phyloP scores from a whole-genome alignment of 1,140 invertebrate species.

The Nylanderia fulva region DNA sequence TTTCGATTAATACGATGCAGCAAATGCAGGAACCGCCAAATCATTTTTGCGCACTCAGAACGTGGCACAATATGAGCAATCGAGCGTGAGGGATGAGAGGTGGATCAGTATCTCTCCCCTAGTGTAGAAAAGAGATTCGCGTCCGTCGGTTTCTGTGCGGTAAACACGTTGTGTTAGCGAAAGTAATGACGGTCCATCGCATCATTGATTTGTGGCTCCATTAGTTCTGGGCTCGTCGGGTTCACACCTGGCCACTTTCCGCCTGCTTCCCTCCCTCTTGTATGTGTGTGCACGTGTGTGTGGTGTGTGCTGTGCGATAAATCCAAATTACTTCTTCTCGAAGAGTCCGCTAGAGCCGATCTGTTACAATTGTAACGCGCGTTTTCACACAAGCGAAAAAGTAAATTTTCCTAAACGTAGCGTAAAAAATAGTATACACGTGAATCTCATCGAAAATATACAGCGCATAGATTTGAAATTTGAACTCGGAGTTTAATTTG shows the following conservation, averaged over 20 bases:
- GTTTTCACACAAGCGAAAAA: slow-evolving; percentile 8
- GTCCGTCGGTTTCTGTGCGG: slow-evolving; percentile 81
- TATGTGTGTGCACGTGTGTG: background rate
- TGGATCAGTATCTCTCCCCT: slow-evolving; percentile 78
- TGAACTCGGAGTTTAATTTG: background rate
- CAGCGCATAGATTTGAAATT: background rate
- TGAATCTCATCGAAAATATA: background rate
- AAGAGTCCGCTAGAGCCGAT: slow-evolving; percentile 28
- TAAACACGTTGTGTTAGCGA: slow-evolving; percentile 84
- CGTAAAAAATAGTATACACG: background rate
- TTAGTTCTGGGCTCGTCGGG: slow-evolving; percentile 83
- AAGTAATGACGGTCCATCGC: slow-evolving; percentile 84
- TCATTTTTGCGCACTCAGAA: slow-evolving; percentile 78
- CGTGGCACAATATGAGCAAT: slow-evolving; percentile 79
- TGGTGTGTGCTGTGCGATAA: slow-evolving; percentile 75
- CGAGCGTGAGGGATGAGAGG: slow-evolving; percentile 83
- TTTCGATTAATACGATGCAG: slow-evolving; percentile 73
- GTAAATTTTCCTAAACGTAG: background rate
- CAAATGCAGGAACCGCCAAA: slow-evolving; percentile 78
- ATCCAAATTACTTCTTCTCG: slow-evolving; percentile 81
- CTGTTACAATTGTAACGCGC: background rate
- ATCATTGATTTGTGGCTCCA: slow-evolving; percentile 85
- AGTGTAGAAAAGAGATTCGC: slow-evolving; percentile 61
- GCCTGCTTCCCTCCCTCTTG: slow-evolving; percentile 9
- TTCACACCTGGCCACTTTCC: slow-evolving; percentile 81